Percentiles rank a stretch among this genome's conserved stretches.
phyloP scores from a whole-genome alignment of 1,140 invertebrate species.

The Batillaria attramentaria region DNA sequence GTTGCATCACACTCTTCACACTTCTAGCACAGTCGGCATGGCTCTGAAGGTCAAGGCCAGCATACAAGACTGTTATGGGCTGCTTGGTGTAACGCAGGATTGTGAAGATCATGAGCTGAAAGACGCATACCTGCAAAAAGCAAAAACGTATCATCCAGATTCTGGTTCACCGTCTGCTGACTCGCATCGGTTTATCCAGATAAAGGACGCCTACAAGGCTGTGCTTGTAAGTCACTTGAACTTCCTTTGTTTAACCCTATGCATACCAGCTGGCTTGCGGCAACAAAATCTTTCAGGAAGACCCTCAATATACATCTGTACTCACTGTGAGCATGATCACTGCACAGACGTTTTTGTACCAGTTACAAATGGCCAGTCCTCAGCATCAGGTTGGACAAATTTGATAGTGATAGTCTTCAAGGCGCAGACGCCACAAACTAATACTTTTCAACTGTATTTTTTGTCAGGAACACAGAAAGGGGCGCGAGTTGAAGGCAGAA shows the following conservation, averaged over 20 bases:
- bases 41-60: no score
- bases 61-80: slow-evolving; percentile 37
- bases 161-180: slow-evolving; percentile 79
- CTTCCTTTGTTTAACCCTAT: neutral
- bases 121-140: slow-evolving; percentile 81
- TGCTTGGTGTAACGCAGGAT: slow-evolving; percentile 78
- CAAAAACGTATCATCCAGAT: slow-evolving; percentile 88
- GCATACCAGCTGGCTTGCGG: neutral
- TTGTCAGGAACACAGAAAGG: slow-evolving; percentile 37
- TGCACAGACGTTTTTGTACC: neutral
- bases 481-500: slow-evolving; percentile 61
- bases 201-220: slow-evolving; percentile 76
- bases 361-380: neutral
- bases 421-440: neutral
- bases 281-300: neutral
- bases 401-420: no score
- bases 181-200: slow-evolving; percentile 81
- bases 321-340: neutral
- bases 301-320: neutral
- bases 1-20: no score
- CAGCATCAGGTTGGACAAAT: neutral
- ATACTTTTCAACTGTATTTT: neutral
- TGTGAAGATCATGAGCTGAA: slow-evolving; percentile 82
- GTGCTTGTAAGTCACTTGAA: slow-evolving; percentile 59
- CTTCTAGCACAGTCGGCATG: no score